Conservation (phyloP, 1,140 invertebrate genomes). For the Ips nitidus region DNA sequence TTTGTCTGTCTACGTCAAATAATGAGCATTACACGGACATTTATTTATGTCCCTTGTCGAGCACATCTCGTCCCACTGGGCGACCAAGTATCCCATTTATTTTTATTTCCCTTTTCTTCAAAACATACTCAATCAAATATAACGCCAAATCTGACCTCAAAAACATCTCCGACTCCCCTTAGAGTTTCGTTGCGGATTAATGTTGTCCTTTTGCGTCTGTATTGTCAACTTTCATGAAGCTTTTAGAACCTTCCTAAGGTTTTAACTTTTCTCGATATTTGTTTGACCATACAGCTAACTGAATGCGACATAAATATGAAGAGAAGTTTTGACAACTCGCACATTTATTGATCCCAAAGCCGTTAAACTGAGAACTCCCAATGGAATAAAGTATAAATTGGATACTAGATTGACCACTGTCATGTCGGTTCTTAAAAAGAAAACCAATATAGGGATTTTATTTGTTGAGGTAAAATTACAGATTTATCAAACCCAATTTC, state of each 20-base stretch:
- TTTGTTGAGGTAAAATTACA: no score
- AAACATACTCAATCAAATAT: not conserved
- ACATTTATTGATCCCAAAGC: no score
- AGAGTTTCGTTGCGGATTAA: not conserved
- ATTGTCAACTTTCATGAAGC: not conserved
- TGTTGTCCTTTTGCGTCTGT: not conserved
- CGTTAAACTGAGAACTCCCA: no score
- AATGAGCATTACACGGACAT: conserved; percentile 1
- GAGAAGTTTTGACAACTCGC: no score
- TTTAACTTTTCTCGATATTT: no score
- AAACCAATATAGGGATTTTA: no score
- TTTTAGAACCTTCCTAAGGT: not conserved
- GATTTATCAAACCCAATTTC: no score
- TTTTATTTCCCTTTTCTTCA: not conserved
- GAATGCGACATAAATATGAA: no score
- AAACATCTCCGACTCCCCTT: not conserved
- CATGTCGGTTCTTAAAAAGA: no score
- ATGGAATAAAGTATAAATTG: no score
- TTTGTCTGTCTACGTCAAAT: conserved; percentile 6
- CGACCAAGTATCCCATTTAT: not conserved
- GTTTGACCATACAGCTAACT: no score
- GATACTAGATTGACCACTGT: no score
- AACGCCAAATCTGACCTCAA: not conserved
- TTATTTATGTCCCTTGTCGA: not conserved
- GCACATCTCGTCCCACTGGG: not conserved